Evolutionary conservation across 2,888 invertebrate genomes (phyloP), one percentile per base, ranked within the genome.

Genomic region (Apodemia duryi): DNA sequence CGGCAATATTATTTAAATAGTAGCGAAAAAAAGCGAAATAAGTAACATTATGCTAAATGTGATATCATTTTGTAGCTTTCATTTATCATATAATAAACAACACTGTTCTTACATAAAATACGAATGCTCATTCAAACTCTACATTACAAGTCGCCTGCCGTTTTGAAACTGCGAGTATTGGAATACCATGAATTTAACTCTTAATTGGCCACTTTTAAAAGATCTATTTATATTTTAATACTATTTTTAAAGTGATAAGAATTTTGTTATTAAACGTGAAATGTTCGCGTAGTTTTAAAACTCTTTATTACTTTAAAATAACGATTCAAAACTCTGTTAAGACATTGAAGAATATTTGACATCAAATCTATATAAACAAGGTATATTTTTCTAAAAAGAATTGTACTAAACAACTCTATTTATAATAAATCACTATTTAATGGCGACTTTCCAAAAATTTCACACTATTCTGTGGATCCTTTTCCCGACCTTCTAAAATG

Each of bases 351-450:
- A 57, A 57, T 74, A 75, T 73, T 76, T 71, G 73, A 75, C 74
- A 74, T 75, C 74, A 74, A 71, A 71, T 67, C 73, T 74, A 72
- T 69, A 69, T 73, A 72, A 73, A 71, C 71, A 72, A 67, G 69
- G 68, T 71, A 70, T 67, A 71, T 70, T 71, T 72, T 63, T 70
- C 71, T 71, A 73, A 73, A 65, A 73, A 72, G 65, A 73, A 73
- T 68, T 69, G 62, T 61, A 68, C 70, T 72, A 71, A 71, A 71
- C 65, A 72, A 78, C 76, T 79, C 57, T 57, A 57, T 57, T 32
- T 57, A 29, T 32, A 57, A 29, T 57, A 57, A 57, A 57, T 57
- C 32, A 57, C 57, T 57, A 57, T 57, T 32, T 32, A 29, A 10
- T 54, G 10, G 54, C 10, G 52, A 54, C 54, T 54, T 54, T 29